phyloP scores from a whole-genome alignment of 2,797 vertebrate genomes.

The Acanthurus tractus region DNA sequence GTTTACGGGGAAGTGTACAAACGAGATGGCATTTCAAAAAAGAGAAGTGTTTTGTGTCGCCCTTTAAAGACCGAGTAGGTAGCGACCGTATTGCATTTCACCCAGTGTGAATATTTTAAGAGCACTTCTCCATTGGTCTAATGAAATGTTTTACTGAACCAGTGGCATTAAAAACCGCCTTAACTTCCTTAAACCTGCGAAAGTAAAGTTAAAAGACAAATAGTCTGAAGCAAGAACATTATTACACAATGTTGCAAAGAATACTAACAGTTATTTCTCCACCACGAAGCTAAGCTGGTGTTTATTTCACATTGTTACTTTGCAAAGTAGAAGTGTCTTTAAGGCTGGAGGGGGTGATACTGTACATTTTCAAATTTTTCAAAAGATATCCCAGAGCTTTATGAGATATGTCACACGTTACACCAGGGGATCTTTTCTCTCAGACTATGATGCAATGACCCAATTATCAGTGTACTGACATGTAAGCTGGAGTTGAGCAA shows the following conservation, averaged over 20 bases:
- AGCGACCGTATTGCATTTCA: slow-evolving; percentile 73
- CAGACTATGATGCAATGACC: slow-evolving; percentile 2
- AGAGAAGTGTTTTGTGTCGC: slow-evolving; percentile 47
- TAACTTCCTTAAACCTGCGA: slow-evolving; percentile 33
- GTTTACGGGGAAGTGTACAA: slow-evolving; percentile 31
- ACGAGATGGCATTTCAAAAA: slow-evolving; percentile 43
- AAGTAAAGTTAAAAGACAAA: slow-evolving; percentile 3
- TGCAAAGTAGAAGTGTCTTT: neutral
- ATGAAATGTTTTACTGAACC: slow-evolving; percentile 52
- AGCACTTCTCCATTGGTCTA: slow-evolving; percentile 66
- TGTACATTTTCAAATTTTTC: slow-evolving; percentile 25
- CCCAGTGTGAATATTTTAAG: slow-evolving; percentile 78
- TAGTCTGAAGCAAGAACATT: neutral
- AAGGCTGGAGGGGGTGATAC: slow-evolving; percentile 1
- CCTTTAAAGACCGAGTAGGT: slow-evolving; percentile 38
- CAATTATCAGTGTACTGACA: neutral
- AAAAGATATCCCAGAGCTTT: slow-evolving; percentile 6
- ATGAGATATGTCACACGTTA: slow-evolving; percentile 28
- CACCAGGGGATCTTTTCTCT: slow-evolving; percentile 18
- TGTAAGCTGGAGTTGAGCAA: neutral
- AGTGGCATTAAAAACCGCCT: slow-evolving; percentile 10
- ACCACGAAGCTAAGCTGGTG: neutral
- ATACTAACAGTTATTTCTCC: neutral
- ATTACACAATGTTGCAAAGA: neutral
- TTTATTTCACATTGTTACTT: slow-evolving; percentile 5